Base-by-base conservation (phyloP, 1,140 invertebrate genomes). In the Drosophila equinoxialis region DNA sequence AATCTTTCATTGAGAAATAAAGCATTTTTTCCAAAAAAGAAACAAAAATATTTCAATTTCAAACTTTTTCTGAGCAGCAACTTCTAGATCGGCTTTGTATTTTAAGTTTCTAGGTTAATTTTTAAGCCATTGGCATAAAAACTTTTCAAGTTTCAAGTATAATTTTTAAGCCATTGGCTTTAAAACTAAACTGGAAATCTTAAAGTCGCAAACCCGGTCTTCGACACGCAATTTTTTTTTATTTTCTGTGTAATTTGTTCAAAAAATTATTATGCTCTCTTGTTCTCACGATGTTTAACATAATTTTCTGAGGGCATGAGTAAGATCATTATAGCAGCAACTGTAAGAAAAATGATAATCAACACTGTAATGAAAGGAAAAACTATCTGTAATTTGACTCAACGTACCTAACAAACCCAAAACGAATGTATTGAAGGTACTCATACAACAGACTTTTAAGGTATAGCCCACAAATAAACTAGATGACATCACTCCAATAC, bases 391-490 rank as follows among this genome's bases (percentile, higher is more conserved):
- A 20, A 48, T 8, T 20, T 20, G 30, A 7, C 20, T 8, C n/a
- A 2, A 48, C 45, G 8, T 20, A 51, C 45, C 1, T 51, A 51
- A 51, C 3, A 23, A 2, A 4, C 10, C 7, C 17, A 51, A 23
- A 0, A 23, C 45, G 17, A 51, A 51, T 23, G 17, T 3, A 51
- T 51, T 51, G 17, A 51, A 51, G 17, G 45, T 51, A 23, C 20
- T 11, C 45, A 20, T 1, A 5, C 45, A 51, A 20, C 45, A 51
- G 1, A 51, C 0, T 51, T 51, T 20, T 23, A 51, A 8, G 45
- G 45, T 51, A 51, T 51, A 51, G 7, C 45, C 45, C 8, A 51
- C 17, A 51, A 51, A 51, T 23, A 51, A 51, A 51, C 45, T 51
- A 8, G 45, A 8, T 20, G 17, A 4, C 17, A 51, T 23, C 3